Evolutionary conservation across 1,140 invertebrate species (phyloP), one percentile per base, ranked within the genome.

Genomic region (Leguminivora glycinivorella): DNA sequence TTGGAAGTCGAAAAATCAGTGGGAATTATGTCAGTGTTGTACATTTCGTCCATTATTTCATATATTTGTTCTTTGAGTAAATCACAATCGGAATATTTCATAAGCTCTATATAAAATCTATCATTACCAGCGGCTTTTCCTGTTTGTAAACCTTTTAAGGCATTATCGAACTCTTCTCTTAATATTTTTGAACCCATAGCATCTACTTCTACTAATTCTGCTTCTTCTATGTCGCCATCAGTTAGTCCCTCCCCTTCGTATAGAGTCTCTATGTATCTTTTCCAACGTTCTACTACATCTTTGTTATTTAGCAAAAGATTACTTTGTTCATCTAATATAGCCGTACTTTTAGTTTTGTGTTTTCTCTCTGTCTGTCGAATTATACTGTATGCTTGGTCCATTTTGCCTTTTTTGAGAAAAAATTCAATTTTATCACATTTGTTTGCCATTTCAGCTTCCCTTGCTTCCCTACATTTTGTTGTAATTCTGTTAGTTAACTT

Each of bases 11-110:
- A 12, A 63, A 63, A 63, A 63, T 63, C 58, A 1, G 3, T 25
- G 14, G 58, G 58, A 26, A 63, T 26, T 4, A 1, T 5, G 3
- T 25, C 58, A 10, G 58, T 63, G 10, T 14, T 26, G 24, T 63
- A 63, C 58, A 63, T 63, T 6, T 63, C 2, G 2, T 63, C 22
- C 5, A 63, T 63, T 25, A 63, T 26, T 9, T 25, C n/a, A 63
- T 26, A 63, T 25, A 31, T 26, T 63, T 63, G 22, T 6, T 22
- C 7, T 9, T 1, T 22, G 4, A 63, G 14, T 5, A n/a, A 2
- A 2, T 63, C 58, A 31, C 58, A 63, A 25, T 25, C 58, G 29
- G 58, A 5, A 63, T 63, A 63, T 26, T 63, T 63, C 14, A 63
- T 26, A 22, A 63, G 25, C 26, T 63, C 58, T 1, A 63, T 63